Conservation (phyloP, 92 coral and sea anemone genomes). For the Heteractis magnifica region DNA sequence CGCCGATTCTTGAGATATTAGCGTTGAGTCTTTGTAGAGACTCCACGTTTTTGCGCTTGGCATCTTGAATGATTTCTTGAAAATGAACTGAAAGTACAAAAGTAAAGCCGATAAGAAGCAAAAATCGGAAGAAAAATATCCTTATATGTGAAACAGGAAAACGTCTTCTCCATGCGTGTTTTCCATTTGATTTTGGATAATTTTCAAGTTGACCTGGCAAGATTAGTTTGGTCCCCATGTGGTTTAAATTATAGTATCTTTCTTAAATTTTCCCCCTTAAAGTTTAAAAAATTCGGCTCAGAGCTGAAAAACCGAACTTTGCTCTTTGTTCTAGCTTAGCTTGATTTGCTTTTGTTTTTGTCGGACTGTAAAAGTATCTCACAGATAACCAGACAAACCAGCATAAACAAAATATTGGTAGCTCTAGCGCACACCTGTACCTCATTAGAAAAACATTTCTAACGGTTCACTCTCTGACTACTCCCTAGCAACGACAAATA, state of each 20-base stretch:
- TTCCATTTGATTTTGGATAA: background rate
- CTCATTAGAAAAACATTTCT: background rate
- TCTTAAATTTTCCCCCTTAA: too few species aligned
- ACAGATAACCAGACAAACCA: background rate
- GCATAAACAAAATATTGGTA: background rate
- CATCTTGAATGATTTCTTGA: conserved; percentile 50
- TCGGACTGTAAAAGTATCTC: too few species aligned
- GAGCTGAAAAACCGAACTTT: too few species aligned
- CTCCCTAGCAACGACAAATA: background rate
- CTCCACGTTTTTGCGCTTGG: conserved; percentile 34
- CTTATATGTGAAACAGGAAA: background rate
- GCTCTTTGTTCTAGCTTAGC: too few species aligned
- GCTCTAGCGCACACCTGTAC: background rate
- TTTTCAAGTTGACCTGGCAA: background rate
- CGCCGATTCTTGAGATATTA: conserved; percentile 58
- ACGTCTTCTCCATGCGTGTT: too few species aligned
- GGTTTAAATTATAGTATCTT: too few species aligned
- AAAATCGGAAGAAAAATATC: background rate
- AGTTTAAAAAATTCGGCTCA: too few species aligned
- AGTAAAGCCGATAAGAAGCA: background rate
- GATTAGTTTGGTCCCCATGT: background rate
- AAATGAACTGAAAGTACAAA: conserved; percentile 55
- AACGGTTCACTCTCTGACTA: background rate
- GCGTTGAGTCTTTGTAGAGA: conserved; percentile 30
- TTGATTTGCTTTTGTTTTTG: too few species aligned